Base-by-base conservation (phyloP, 2,888 invertebrate genomes). In the Andrena fulva region DNA sequence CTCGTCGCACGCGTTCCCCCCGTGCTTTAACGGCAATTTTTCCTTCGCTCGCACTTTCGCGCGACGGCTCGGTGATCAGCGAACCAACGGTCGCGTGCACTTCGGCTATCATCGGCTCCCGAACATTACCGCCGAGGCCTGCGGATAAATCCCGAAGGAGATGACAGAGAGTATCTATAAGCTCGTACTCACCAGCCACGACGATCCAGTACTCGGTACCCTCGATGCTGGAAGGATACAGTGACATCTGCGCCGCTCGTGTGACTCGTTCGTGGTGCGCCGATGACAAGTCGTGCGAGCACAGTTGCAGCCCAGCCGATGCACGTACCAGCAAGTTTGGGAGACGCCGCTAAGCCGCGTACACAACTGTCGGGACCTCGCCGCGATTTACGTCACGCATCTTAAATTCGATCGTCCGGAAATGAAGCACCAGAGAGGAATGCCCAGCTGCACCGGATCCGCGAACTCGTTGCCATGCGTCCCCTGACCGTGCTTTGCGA, bases 1-100 rank as follows among this genome's bases (percentile, higher is more conserved):
- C 42, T 73, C 64, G 63, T 79, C 71, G 84, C 66, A 31, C 75
- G 68, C 82, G 59, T 67, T 76, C 42, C 20, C 20, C 20, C 20
- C 70, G 66, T 33, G 50, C 12, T 48, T 48, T n/a, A 60, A 31
- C 27, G 20, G 52, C 42, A 27, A 48, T 69, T 20, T 29, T 16
- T 33, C 62, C 60, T 29, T 73, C 64, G 63, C 1, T 48, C 24
- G 16, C 54, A 54, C 16, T 64, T 42, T 50, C 71, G 69, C 52
- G 74, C 8, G 69, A 73, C 71, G 69, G 64, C 12, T 66, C 54
- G 59, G 60, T 35, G 73, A 56, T 42, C 20, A 60, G 16, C 48
- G 8, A 75, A 69, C 67, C 24, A 62, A 80, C 78, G 50, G 20
- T 70, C 31, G 12, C 60, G 50, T 31, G 33, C 66, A 71, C 35